Conservation (phyloP, 2,113 vertebrate species). For the Hemiscyllium ocellatum region DNA sequence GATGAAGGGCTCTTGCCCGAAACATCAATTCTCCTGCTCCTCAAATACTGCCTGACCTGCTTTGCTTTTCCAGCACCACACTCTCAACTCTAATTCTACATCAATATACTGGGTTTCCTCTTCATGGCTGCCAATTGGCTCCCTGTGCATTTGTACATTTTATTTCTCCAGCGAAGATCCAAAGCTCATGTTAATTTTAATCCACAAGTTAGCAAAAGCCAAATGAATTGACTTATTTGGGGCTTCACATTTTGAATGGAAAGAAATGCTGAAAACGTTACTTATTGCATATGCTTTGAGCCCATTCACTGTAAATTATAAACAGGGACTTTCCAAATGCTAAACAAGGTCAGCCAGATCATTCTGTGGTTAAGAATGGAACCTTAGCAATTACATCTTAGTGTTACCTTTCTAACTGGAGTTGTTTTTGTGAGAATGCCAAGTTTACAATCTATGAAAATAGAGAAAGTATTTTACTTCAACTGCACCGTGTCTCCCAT, state of each 20-base stretch:
- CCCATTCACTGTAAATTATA: constrained; percentile 31
- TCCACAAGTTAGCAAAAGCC: background rate
- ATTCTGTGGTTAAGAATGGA: constrained; percentile 21
- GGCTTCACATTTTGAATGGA: constrained; percentile 9
- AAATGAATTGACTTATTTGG: background rate
- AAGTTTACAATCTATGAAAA: constrained; percentile 10
- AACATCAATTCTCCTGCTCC: too few relatives aligned
- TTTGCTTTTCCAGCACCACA: too few relatives aligned
- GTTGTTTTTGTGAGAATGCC: constrained; percentile 10
- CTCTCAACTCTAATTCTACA: background rate
- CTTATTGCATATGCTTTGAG: background rate
- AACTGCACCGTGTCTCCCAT: too few relatives aligned
- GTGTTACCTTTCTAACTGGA: background rate
- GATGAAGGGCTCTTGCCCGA: too few relatives aligned
- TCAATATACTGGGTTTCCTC: background rate
- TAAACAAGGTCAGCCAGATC: constrained; percentile 30
- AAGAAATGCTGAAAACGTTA: background rate
- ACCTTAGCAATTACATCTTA: background rate
- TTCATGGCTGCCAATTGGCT: background rate
- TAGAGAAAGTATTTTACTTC: background rate
- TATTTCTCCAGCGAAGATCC: background rate
- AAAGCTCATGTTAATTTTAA: background rate
- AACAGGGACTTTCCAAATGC: constrained; percentile 30
- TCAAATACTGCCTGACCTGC: too few relatives aligned
- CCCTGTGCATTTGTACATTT: background rate